phyloP scores from a whole-genome alignment of 2,113 vertebrate genomes.

The Psophia crepitans region DNA sequence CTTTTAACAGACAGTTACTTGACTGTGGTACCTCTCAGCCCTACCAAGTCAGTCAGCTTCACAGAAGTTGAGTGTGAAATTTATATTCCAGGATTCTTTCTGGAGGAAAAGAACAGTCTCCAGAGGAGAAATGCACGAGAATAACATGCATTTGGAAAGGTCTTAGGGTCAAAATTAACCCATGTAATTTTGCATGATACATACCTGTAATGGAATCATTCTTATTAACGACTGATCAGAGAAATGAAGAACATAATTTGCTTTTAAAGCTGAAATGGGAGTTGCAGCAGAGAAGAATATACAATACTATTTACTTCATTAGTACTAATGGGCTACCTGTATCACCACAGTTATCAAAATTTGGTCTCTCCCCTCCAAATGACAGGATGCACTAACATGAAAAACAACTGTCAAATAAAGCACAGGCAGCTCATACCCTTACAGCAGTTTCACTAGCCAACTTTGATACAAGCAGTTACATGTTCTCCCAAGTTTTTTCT shows the following conservation, averaged over 20 bases:
- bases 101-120: neutral
- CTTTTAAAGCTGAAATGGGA: neutral
- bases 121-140: neutral
- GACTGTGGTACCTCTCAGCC: neutral
- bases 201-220: neutral
- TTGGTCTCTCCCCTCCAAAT: neutral
- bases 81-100: neutral
- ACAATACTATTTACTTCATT: neutral
- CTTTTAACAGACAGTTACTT: neutral
- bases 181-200: neutral
- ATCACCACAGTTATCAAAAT: neutral
- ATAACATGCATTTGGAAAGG: neutral
- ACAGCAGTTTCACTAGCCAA: neutral
- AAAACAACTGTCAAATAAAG: neutral
- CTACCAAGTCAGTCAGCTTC: neutral
- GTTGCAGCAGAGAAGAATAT: neutral
- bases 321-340: neutral
- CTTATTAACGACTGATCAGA: neutral
- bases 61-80: neutral
- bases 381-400: neutral
- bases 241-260: neutral
- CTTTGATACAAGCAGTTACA: neutral
- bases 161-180: neutral
- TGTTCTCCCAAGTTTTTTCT: neutral
- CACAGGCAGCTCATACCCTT: neutral